Conservation (phyloP, 2,888 invertebrate genomes). For the Cosmia pyralina region DNA sequence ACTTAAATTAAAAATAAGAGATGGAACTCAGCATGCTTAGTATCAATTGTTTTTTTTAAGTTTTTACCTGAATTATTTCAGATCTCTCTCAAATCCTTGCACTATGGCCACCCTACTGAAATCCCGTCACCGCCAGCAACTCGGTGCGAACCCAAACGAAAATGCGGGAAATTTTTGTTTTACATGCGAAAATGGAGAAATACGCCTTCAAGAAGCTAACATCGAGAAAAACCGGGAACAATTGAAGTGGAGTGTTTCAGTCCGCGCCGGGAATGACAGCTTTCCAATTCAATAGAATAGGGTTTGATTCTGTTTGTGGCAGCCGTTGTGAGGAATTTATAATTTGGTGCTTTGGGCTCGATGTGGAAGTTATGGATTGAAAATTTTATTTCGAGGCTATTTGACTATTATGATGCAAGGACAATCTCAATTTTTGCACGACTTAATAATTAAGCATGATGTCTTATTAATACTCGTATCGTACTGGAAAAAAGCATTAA, state of each 20-base stretch:
- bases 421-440: not conserved
- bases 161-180: constrained; percentile 87
- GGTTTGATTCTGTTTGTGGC: constrained; percentile 70
- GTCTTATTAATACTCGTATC: no score
- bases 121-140: constrained; percentile 85
- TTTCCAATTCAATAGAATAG: constrained; percentile 77
- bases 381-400: constrained; percentile 7
- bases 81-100: not conserved
- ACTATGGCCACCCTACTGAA: constrained; percentile 75
- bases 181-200: constrained; percentile 87
- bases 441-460: no score
- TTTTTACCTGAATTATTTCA: not conserved
- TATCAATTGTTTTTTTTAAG: not conserved
- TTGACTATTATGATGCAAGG: not conserved
- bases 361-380: constrained; percentile 40
- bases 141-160: constrained; percentile 82
- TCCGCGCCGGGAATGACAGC: constrained; percentile 78
- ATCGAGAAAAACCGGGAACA: constrained; percentile 74
- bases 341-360: constrained; percentile 48
- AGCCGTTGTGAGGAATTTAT: constrained; percentile 58
- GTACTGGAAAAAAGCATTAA: not conserved
- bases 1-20: not conserved
- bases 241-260: constrained; percentile 70
- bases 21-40: no score
- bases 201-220: constrained; percentile 73